phyloP scores from a whole-genome alignment of 1,140 invertebrate species.

The Plectrocnemia conspersa region DNA sequence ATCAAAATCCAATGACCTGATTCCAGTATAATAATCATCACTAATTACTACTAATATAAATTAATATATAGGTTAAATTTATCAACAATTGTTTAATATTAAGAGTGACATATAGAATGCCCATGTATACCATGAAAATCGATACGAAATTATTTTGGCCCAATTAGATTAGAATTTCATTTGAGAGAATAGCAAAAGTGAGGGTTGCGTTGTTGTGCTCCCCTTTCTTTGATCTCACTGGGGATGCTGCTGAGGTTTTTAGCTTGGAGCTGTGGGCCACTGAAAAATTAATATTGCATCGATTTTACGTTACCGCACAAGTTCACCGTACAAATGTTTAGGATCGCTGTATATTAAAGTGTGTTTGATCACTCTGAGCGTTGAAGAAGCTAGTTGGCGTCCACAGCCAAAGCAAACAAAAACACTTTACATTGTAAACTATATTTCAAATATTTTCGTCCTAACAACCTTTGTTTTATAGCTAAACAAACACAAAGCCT shows the following conservation, averaged over 20 bases:
- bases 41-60: too few relatives aligned
- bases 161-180: conserved; percentile 23
- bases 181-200: not conserved
- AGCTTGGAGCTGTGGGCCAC: conserved; percentile 9
- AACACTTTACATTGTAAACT: conserved; percentile 18
- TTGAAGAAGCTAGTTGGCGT: conserved; percentile 4
- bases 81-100: too few relatives aligned
- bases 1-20: too few relatives aligned
- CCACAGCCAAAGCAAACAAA: not conserved
- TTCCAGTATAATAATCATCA: too few relatives aligned
- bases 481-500: conserved; percentile 11
- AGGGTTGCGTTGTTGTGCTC: conserved; percentile 1
- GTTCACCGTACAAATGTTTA: not conserved
- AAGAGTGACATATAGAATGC: too few relatives aligned
- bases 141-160: conserved; percentile 24
- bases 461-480: conserved; percentile 19
- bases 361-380: conserved; percentile 5
- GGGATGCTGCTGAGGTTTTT: not conserved
- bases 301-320: not conserved
- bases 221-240: too few relatives aligned
- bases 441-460: conserved; percentile 24
- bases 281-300: conserved; percentile 8
- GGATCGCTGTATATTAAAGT: not conserved
- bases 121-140: conserved; percentile 20
- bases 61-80: too few relatives aligned